Percentiles rank a stretch among this genome's conserved stretches.
Conservation (phyloP, 2,888 invertebrate species). For the Xylocampa areola region DNA sequence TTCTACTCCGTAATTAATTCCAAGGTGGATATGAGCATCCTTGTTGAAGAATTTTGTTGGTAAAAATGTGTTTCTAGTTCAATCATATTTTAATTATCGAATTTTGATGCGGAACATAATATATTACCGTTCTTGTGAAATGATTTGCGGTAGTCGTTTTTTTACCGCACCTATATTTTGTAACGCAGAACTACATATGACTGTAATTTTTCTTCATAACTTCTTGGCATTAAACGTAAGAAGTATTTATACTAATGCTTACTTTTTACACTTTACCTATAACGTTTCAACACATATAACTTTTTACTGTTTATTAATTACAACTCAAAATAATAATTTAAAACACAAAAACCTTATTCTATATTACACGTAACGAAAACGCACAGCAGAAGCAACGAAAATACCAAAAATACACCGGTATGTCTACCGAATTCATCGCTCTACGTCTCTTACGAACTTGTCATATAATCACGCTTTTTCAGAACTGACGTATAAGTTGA, state of each 20-base stretch:
- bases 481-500: constrained; percentile 2
- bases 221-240: too few relatives aligned
- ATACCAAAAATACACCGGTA: background rate
- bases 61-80: constrained; percentile 30
- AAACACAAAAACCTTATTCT: too few relatives aligned
- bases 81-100: constrained; percentile 32
- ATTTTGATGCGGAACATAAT: constrained; percentile 17
- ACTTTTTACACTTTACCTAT: too few relatives aligned
- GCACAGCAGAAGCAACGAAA: too few relatives aligned
- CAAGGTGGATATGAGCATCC: constrained; percentile 51
- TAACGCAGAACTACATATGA: background rate
- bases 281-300: too few relatives aligned
- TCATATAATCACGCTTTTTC: constrained; percentile 3
- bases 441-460: constrained; percentile 14
- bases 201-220: background rate
- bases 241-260: too few relatives aligned
- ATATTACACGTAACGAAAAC: too few relatives aligned
- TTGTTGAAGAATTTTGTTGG: constrained; percentile 36
- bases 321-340: too few relatives aligned
- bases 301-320: too few relatives aligned
- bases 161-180: background rate
- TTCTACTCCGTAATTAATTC: constrained; percentile 51
- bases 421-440: constrained; percentile 34
- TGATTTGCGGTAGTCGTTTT: background rate
- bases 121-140: constrained; percentile 28